Evolutionary conservation across 2,797 vertebrate species (phyloP).

Genomic region (Alauda arvensis): DNA sequence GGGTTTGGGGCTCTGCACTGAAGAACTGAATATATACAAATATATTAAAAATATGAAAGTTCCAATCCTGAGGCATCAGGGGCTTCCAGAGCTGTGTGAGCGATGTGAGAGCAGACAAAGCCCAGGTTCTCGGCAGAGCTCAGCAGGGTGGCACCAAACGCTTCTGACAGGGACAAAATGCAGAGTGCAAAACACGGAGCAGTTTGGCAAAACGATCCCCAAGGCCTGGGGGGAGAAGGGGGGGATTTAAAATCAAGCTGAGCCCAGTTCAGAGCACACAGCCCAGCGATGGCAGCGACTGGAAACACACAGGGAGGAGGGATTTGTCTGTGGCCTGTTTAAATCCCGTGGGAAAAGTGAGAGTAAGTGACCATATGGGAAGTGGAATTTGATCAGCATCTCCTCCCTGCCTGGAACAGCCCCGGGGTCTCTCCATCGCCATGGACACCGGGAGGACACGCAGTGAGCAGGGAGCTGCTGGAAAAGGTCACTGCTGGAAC

Average conservation of each 20-base stretch:
- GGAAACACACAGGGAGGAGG: rapidly evolving
- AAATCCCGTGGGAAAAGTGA: neutral
- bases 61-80: neutral
- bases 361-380: neutral
- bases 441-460: neutral
- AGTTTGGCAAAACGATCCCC: neutral
- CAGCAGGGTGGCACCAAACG: neutral
- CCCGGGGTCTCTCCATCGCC: neutral
- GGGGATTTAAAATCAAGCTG: neutral
- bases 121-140: neutral
- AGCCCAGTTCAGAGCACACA: neutral
- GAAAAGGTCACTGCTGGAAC: neutral
- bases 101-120: neutral
- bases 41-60: rapidly evolving
- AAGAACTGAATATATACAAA: neutral
- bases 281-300: rapidly evolving
- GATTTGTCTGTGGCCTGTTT: rapidly evolving
- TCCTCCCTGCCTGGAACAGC: neutral
- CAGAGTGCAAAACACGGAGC: neutral
- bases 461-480: neutral
- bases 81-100: neutral
- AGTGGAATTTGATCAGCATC: neutral
- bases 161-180: neutral
- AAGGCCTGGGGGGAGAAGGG: neutral
- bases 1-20: neutral